Conservation (phyloP, 2,797 vertebrate genomes). For the Argyrosomus regius region DNA sequence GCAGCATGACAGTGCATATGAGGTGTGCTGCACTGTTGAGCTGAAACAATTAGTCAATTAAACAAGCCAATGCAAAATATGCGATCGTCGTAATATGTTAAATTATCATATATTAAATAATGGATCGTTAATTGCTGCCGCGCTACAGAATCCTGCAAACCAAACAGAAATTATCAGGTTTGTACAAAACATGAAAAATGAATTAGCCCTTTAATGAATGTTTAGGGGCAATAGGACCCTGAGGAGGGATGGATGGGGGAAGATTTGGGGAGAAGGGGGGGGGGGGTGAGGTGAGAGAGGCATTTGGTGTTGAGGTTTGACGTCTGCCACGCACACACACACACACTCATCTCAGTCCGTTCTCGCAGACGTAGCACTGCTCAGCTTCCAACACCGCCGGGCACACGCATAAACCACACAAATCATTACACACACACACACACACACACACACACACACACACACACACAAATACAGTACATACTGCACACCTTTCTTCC, state of each 20-base stretch:
- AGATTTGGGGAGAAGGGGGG: neutral
- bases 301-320: conserved; percentile 19
- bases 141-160: neutral
- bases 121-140: neutral
- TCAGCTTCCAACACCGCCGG: conserved; percentile 13
- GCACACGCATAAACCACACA: conserved; percentile 10
- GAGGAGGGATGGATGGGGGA: conserved; percentile 25
- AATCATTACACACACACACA: neutral
- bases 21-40: neutral
- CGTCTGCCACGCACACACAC: neutral
- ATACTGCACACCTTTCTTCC: neutral
- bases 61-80: neutral
- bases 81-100: neutral
- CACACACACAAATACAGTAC: neutral
- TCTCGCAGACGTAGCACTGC: conserved; percentile 21
- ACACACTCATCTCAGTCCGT: conserved; percentile 16
- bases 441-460: neutral
- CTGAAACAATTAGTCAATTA: neutral
- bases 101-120: neutral
- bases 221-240: conserved; percentile 45
- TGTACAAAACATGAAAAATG: neutral
- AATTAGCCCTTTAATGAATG: conserved; percentile 10
- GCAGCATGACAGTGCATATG: neutral
- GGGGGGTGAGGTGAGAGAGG: conserved; percentile 2
- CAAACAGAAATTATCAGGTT: conserved; percentile 11